Evolutionary conservation across 2,888 invertebrate species (phyloP), one percentile per base, ranked within the genome.

Genomic region (Drosophila mayaguana): DNA sequence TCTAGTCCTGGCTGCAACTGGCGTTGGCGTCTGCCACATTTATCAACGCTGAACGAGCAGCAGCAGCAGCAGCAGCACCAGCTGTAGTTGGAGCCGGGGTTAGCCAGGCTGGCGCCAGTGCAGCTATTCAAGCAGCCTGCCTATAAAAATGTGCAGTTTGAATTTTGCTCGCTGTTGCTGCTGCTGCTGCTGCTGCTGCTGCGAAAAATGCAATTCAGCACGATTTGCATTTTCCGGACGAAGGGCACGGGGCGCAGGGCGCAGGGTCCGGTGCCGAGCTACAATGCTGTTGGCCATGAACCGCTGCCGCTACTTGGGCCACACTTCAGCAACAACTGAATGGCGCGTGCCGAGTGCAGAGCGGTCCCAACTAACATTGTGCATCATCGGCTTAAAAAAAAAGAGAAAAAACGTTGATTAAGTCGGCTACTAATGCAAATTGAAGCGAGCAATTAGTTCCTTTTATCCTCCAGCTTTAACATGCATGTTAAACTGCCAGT

Each of bases 141-240:
- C 81, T 66, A 81, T 77, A 78, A 78, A 81, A 81, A 78, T 77
- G 46, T 81, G 73, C 81, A 81, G 62, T 78, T 78, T 78, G 75
- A 80, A 76, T 62, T 76, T 77, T 71, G 63, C 64, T 53, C 60
- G 60, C 78, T 65, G 57, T 32, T 51, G 51, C 34, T 51, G 20
- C 51, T 51, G 34, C 20, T 20, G 34, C 51, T 34, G 14, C 16
- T 36, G 51, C 34, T 34, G 51, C 20, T 55, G 66, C 63, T 50
- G 55, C 71, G 75, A 87, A 83, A 83, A 83, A 87, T 89, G 83
- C 83, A 83, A 83, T 83, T 83, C 89, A 83, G 83, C 83, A 83
- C 89, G 83, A 83, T 83, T 83, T 83, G 88, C 88, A 83, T 83
- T 83, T 81, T 73, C 59, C 60, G 66, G 46, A 25, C 12, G 8